Conservation (phyloP, 2,888 invertebrate species). For the Caenorhabditis angaria region DNA sequence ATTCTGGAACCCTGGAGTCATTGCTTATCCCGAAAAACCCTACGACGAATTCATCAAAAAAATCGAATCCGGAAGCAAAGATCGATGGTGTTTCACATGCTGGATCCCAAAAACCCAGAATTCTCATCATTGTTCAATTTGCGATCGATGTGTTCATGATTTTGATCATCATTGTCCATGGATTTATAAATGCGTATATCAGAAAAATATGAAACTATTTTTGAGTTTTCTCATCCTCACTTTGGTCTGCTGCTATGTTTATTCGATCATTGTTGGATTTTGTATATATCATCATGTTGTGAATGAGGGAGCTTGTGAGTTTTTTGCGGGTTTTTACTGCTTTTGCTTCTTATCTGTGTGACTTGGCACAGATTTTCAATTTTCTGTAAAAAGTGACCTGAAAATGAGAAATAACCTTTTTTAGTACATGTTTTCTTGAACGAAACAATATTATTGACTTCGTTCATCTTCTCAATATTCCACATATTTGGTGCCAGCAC, state of each 20-base stretch:
- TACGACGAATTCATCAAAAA: slow-evolving; percentile 11
- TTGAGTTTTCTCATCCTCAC: slow-evolving; percentile 48
- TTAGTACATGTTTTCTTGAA: not conserved
- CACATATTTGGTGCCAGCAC: not conserved
- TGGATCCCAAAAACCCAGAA: slow-evolving; percentile 21
- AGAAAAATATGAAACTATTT: slow-evolving; percentile 48
- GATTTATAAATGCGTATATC: slow-evolving; percentile 53
- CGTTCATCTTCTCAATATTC: not conserved
- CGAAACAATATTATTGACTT: not conserved
- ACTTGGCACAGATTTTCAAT: not conserved
- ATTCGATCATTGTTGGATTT: slow-evolving; percentile 18
- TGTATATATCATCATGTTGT: not conserved
- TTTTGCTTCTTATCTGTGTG: no score
- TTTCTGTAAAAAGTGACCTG: no score
- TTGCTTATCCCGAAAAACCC: slow-evolving; percentile 10
- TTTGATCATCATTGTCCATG: slow-evolving; percentile 63
- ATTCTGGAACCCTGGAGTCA: slow-evolving; percentile 24
- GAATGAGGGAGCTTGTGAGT: no score
- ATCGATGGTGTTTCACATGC: slow-evolving; percentile 37
- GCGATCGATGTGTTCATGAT: slow-evolving; percentile 53
- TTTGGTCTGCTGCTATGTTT: slow-evolving; percentile 30
- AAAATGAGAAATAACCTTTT: no score
- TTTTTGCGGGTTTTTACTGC: no score
- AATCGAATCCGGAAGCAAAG: slow-evolving; percentile 11
- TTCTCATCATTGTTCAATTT: slow-evolving; percentile 54